Evolutionary conservation across 2,113 vertebrate genomes (phyloP).

Genomic region (Misgurnus mizolepis): DNA sequence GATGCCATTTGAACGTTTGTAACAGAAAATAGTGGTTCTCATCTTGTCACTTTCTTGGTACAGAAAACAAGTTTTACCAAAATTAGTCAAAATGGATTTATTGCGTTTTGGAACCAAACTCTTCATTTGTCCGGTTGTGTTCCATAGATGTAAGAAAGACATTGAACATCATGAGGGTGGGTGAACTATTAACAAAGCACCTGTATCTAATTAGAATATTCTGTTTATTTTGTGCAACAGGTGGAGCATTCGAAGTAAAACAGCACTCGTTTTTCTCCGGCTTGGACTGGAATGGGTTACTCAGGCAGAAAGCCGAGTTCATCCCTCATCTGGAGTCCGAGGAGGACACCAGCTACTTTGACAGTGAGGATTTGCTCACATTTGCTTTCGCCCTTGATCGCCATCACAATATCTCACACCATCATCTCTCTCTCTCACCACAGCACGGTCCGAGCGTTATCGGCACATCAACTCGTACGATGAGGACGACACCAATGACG

Average conservation of each 20-base stretch:
- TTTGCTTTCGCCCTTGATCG: not conserved
- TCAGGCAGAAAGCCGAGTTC: constrained; percentile 93
- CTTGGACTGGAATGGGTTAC: constrained; percentile 90
- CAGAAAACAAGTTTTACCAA: too few species aligned
- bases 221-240: constrained; percentile 60
- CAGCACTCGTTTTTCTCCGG: constrained; percentile 87
- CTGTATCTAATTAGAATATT: not conserved
- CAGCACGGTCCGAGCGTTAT: constrained; percentile 90
- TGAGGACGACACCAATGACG: constrained; percentile 91
- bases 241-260: constrained; percentile 89
- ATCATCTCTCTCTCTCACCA: not conserved
- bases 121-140: not conserved
- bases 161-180: too few species aligned
- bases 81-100: too few species aligned
- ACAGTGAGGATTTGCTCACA: constrained; percentile 74
- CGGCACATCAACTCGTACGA: constrained; percentile 90
- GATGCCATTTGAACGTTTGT: too few species aligned
- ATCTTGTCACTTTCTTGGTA: too few species aligned
- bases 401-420: constrained; percentile 4
- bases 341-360: constrained; percentile 96
- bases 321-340: constrained; percentile 91
- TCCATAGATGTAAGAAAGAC: not conserved
- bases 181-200: not conserved
- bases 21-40: too few species aligned
- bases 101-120: too few species aligned